Conservation (phyloP, 2,888 invertebrate genomes). For the Xestia rhomboidea region DNA sequence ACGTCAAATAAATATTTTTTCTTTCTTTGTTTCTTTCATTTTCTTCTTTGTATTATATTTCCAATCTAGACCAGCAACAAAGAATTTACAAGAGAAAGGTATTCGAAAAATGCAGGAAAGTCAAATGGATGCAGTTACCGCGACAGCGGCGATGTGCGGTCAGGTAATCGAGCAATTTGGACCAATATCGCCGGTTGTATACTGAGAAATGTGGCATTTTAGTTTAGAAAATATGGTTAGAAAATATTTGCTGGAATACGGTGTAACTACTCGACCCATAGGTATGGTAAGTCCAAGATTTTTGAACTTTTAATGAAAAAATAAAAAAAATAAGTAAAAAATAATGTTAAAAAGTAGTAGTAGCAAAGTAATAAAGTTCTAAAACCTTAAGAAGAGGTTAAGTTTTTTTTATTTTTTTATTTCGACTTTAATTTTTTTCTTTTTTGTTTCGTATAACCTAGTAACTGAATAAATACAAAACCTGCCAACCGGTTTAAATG, state of each 20-base stretch:
- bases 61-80: not conserved
- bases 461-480: not conserved
- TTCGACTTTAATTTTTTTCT: no score
- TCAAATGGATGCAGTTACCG: conserved; percentile 30
- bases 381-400: not conserved
- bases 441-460: not conserved
- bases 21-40: no score
- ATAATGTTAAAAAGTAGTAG: no score
- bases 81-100: conserved; percentile 19
- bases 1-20: no score
- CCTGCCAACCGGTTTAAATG: not conserved
- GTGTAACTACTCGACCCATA: not conserved
- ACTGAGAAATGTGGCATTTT: conserved; percentile 24
- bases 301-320: no score
- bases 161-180: conserved; percentile 62
- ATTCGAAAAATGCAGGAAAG: conserved; percentile 54
- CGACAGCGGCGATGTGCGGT: conserved; percentile 52
- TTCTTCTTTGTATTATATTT: not conserved
- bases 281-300: no score
- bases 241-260: not conserved
- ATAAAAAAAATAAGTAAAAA: no score
- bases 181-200: conserved; percentile 25
- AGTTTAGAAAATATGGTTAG: conserved; percentile 10
- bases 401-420: no score
- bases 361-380: no score